Evolutionary conservation across 2,888 invertebrate species (phyloP), one percentile per base, ranked within the genome.

Genomic region (Anthoptus insignis): DNA sequence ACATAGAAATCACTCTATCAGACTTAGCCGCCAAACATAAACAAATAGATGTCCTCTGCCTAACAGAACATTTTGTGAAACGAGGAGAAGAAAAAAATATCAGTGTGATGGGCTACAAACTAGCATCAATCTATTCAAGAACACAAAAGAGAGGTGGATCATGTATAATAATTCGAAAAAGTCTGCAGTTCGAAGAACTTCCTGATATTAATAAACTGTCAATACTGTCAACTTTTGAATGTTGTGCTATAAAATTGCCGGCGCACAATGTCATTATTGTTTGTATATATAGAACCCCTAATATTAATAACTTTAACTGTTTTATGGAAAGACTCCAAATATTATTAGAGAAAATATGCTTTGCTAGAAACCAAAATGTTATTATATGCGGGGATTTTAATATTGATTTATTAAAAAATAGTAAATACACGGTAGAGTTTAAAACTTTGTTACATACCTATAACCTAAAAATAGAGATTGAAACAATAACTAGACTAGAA

Each of bases 31-130:
- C n/a, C 1, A 54, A 19, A 1, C 2, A 22, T 8, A 14, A n/a
- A 37, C 9, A 37, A 54, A 37, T 54, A 3, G 53, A 54, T 54
- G 14, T 32, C 13, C 1, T 54, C 1, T 54, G 53, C 21, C 13
- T 54, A 13, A 54, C 53, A 1, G 53, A 54, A 22, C 53, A 54
- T 22, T 54, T 54, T 54, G n/a, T 54, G 1, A 19, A 37, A 37
- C 4, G 22, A 3, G 37, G 53, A n/a, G 54, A 54, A 1, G 54
- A 54, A 21, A 8, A 24, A n/a, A 54, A 54, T 14, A 54, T 54
- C 22, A 37, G 14, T 22, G 14, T 54, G 14, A 2, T 22, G 1
- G 19, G n/a, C 4, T 54, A 54, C 13, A 39, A 24, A 3, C 14
- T 54, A 22, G n/a, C 24, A 1, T 39, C 54, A 0, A 54, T 54